Percentiles rank a stretch among this genome's conserved stretches.
phyloP scores from a whole-genome alignment of 2,888 invertebrate species.

The Zootermopsis nevadensis region DNA sequence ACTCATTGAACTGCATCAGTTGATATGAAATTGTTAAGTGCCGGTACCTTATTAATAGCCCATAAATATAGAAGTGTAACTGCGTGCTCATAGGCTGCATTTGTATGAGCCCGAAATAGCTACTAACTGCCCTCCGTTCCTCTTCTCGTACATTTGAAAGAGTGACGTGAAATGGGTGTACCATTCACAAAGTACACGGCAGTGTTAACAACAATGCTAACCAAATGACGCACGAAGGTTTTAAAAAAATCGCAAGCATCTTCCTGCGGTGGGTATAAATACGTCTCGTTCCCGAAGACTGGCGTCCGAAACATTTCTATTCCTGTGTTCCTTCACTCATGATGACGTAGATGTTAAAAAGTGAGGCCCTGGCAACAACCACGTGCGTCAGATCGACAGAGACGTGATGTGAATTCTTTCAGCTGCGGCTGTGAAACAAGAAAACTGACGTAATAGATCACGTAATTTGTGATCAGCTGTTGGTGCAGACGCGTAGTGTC shows the following conservation, averaged over 20 bases:
- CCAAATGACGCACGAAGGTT: not conserved
- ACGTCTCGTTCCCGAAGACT: not conserved
- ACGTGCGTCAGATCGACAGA: conserved; percentile 16
- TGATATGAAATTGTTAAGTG: not conserved
- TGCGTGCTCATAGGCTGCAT: not conserved
- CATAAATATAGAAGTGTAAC: too few relatives aligned
- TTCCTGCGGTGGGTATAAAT: not conserved
- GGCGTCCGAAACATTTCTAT: not conserved
- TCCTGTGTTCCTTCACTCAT: too few relatives aligned
- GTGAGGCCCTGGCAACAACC: not conserved
- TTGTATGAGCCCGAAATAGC: not conserved
- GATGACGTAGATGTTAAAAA: too few relatives aligned
- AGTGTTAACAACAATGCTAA: not conserved
- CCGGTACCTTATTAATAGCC: not conserved
- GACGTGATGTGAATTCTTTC: conserved; percentile 23
- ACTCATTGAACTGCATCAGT: not conserved
- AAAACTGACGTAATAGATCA: conserved; percentile 30
- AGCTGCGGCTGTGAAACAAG: not conserved
- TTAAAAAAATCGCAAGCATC: too few relatives aligned
- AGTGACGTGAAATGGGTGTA: not conserved
- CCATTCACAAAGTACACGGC: not conserved
- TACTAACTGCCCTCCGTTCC: too few relatives aligned
- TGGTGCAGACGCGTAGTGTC: not conserved
- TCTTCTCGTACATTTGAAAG: not conserved
- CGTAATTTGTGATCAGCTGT: conserved; percentile 36